These are phyloP conservation scores for Australoheros facetus DNA, from an alignment of 2,797 vertebrate genomes.

Conservation along the genomic window DNA sequence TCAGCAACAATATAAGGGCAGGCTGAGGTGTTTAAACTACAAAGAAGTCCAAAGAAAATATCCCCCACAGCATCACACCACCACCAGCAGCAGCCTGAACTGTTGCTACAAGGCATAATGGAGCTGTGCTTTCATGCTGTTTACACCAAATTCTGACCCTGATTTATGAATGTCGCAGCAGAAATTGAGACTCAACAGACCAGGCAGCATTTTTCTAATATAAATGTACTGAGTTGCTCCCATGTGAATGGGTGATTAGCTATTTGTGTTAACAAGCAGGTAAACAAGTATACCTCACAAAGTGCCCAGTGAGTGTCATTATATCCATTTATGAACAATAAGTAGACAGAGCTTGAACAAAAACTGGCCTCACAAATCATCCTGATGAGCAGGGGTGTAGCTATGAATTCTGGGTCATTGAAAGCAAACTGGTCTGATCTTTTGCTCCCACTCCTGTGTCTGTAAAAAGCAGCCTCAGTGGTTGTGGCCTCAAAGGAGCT, in stretches of 20 bases:
- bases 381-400: neutral
- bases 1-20: too few relatives aligned
- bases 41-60: too few relatives aligned
- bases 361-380: neutral
- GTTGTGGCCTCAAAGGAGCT: neutral
- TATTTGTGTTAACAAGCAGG: neutral
- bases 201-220: neutral
- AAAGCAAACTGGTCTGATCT: neutral
- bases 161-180: neutral
- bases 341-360: neutral
- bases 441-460: neutral
- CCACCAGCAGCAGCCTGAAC: neutral
- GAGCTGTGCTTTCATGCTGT: neutral
- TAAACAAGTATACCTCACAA: neutral
- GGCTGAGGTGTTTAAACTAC: too few relatives aligned
- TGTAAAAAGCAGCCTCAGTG: neutral
- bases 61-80: too few relatives aligned
- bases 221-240: neutral
- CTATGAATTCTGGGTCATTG: neutral
- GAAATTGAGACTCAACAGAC: neutral
- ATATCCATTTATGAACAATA: slow-evolving; percentile 1
- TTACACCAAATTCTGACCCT: neutral
- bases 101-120: neutral
- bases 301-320: neutral
- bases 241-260: neutral